Base-by-base conservation (phyloP, 2,888 invertebrate genomes). In the Nomada lathburiana region DNA sequence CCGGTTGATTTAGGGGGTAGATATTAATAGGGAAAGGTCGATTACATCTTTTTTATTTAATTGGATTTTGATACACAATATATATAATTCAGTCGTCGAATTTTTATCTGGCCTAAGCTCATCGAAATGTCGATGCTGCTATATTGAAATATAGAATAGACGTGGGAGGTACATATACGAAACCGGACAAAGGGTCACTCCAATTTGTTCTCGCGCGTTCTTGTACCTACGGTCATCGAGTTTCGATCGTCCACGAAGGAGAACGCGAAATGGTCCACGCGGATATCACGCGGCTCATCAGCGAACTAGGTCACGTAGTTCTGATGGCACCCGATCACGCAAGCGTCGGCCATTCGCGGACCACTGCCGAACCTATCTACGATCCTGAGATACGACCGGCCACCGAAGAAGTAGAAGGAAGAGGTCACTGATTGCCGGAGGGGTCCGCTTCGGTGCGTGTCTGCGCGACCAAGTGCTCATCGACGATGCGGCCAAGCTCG, bases 351-450 rank as follows among this genome's bases (percentile, higher is more conserved):
- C 85, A 81, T 86, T 81, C 77, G 86, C 81, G 64, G 84, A 75
- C 89, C 77, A 73, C 80, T 68, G 55, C 65, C 77, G 62, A 80
- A 76, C 82, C 78, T 90, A 90, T 90, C 87, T 89, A 81, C 86
- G 90, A 91, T 92, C 91, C 90, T 92, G 91, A 91, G 91, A 91
- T 90, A 91, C 88, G 85, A 76, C 75, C 83, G 80, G 83, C 85
- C 82, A 87, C 87, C 88, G 76, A 85, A 84, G 85, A 80, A 76
- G 88, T 71, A 82, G 85, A 82, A 85, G 83, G 88, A 80, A 72
- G 89, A 85, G 85, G 80, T 85, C 78, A 77, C 87, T 76, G 88
- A 88, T 88, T 84, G 86, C 80, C 80, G 57, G 85, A 82, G 76
- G 81, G 80, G 69, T 62, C 75, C 75, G n/a, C 47, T 50, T 62